Evolutionary conservation across 2,113 vertebrate genomes (phyloP).

Genomic region (Cardinalis cardinalis): DNA sequence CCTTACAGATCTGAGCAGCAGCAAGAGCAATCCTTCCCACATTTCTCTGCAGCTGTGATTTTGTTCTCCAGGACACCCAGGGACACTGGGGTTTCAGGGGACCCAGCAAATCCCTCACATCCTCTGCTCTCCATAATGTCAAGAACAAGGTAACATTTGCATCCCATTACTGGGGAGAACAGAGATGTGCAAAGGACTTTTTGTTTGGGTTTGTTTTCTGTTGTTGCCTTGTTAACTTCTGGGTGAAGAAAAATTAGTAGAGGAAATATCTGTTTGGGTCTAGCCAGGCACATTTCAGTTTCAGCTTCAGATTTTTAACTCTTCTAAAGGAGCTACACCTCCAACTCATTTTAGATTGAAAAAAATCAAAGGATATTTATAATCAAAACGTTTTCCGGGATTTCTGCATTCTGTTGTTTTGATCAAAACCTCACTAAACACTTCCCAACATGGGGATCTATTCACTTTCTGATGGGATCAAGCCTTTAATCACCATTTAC

Average conservation of each 20-base stretch:
- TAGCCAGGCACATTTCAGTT: not conserved
- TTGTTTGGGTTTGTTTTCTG: not conserved
- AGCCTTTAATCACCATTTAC: not conserved
- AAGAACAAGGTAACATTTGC: not conserved
- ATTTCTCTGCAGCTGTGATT: not conserved
- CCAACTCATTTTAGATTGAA: not conserved
- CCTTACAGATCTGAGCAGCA: not conserved
- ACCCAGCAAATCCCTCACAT: not conserved
- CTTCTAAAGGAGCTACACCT: not conserved
- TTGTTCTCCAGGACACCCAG: not conserved
- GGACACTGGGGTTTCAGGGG: not conserved
- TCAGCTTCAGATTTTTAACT: not conserved
- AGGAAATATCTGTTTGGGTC: not conserved
- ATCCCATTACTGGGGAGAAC: not conserved
- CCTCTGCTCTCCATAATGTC: not conserved
- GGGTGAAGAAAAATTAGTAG: not conserved
- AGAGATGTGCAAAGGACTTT: not conserved
- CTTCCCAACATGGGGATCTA: not conserved
- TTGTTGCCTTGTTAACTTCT: slow-evolving; percentile 7
- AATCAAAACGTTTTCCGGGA: not conserved
- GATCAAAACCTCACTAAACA: not conserved
- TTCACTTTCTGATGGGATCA: not conserved
- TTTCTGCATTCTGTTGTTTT: not conserved
- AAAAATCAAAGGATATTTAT: not conserved
- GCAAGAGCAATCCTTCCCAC: not conserved